phyloP scores from a whole-genome alignment of 2,797 vertebrate species.

The Premnoplex brunnescens region DNA sequence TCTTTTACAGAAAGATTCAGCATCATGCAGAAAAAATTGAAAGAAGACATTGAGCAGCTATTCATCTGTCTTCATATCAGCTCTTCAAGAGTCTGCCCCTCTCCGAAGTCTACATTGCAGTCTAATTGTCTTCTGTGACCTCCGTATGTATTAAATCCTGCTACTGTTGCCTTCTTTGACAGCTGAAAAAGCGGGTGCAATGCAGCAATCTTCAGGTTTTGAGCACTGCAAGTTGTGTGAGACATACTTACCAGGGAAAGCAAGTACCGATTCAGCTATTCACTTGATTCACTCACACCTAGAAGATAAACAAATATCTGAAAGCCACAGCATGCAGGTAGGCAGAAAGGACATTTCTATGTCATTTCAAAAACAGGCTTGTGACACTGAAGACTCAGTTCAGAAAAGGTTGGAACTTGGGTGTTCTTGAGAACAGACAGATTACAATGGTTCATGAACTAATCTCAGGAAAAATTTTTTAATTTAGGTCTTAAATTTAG shows the following conservation, averaged over 20 bases:
- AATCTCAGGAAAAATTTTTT: background rate
- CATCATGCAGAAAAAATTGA: background rate
- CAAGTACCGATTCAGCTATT: background rate
- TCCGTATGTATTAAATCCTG: background rate
- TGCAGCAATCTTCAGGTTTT: background rate
- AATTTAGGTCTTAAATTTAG: background rate
- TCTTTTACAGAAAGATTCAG: background rate
- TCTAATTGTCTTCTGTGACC: background rate
- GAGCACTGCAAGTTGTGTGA: background rate
- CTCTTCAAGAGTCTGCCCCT: background rate
- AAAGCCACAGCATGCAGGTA: background rate
- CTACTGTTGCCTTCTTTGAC: background rate
- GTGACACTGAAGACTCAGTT: background rate
- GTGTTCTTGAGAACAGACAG: background rate
- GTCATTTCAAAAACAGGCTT: background rate
- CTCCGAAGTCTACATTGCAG: background rate
- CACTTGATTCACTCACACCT: background rate
- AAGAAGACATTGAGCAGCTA: background rate
- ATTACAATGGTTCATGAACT: background rate
- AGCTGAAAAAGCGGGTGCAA: background rate
- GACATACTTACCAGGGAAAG: background rate
- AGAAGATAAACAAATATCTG: background rate
- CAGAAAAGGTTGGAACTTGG: background rate
- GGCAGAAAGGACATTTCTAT: background rate
- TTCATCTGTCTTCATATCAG: background rate